phyloP scores from a whole-genome alignment of 2,797 vertebrate genomes.

The Micropoecilia bifurca region DNA sequence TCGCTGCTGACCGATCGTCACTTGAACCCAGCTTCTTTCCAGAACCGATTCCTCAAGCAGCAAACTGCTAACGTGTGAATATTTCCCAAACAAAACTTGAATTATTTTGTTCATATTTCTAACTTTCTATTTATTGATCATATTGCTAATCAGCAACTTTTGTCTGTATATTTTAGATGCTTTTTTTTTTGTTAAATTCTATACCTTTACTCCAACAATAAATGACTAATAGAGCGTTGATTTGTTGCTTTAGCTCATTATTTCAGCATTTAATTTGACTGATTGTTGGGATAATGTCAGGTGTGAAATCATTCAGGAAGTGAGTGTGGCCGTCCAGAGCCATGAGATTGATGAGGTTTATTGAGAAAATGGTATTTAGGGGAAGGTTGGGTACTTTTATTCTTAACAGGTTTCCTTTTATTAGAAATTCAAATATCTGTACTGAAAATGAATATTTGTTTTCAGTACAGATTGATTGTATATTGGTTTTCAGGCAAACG shows the following conservation, averaged over 20 bases:
- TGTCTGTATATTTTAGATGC: slow-evolving; percentile 56
- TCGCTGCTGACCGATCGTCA: slow-evolving; percentile 39
- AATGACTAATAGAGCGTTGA: background rate
- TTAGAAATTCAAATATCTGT: background rate
- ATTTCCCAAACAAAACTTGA: slow-evolving; percentile 33
- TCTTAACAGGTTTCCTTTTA: background rate
- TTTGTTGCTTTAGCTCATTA: background rate
- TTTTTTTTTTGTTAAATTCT: slow-evolving; percentile 46
- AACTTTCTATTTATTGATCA: slow-evolving; percentile 64
- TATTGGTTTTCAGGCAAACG: background rate
- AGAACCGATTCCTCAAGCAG: slow-evolving; percentile 43
- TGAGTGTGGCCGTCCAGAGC: background rate
- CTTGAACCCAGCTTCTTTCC: slow-evolving; percentile 8
- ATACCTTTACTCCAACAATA: slow-evolving; percentile 28
- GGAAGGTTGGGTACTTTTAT: background rate
- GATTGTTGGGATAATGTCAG: background rate
- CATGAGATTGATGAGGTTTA: background rate
- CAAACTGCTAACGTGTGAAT: slow-evolving; percentile 36
- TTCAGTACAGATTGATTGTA: background rate
- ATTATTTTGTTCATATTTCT: slow-evolving; percentile 47
- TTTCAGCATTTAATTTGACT: background rate
- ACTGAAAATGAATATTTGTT: background rate
- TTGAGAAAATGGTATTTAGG: background rate
- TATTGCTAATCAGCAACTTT: slow-evolving; percentile 36
- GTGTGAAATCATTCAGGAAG: background rate